Conservation (phyloP, 2,888 invertebrate species). For the Onchidella celtica region DNA sequence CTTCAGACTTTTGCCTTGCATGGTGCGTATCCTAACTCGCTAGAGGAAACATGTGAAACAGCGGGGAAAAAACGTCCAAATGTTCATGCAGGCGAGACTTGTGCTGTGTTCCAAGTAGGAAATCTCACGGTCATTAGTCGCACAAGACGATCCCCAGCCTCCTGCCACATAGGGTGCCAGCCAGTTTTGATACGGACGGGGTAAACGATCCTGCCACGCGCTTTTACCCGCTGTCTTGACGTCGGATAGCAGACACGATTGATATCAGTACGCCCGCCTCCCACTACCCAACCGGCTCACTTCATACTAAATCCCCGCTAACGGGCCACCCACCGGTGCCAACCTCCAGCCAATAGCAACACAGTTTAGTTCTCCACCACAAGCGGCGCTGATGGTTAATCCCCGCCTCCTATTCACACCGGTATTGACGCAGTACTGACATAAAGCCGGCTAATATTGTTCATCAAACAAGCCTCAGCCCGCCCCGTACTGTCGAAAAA, state of each 20-base stretch:
- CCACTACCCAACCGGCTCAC: slow-evolving; percentile 4
- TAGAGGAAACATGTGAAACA: too few species aligned
- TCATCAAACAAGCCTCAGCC: background rate
- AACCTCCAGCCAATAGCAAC: slow-evolving; percentile 6
- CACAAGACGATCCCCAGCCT: background rate
- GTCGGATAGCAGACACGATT: background rate
- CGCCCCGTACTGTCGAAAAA: background rate
- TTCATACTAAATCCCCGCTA: background rate
- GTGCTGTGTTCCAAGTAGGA: too few species aligned
- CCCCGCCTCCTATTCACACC: slow-evolving; percentile 12
- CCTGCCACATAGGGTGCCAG: slow-evolving; percentile 21
- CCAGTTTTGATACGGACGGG: slow-evolving; percentile 11
- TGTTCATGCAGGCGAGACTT: too few species aligned
- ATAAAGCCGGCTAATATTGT: background rate
- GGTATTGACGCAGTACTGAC: slow-evolving; percentile 4
- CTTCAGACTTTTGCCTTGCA: too few species aligned
- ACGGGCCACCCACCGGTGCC: background rate
- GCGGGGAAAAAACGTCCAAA: too few species aligned
- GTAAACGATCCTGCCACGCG: slow-evolving; percentile 30
- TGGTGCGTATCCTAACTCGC: too few species aligned
- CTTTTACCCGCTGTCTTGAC: slow-evolving; percentile 12
- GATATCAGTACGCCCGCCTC: slow-evolving; percentile 17
- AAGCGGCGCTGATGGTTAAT: background rate
- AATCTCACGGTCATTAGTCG: slow-evolving; percentile 34
- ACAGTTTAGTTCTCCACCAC: background rate